Base-by-base conservation (phyloP, 2,797 vertebrate species). In the Cryptoblepharus egeriae region DNA sequence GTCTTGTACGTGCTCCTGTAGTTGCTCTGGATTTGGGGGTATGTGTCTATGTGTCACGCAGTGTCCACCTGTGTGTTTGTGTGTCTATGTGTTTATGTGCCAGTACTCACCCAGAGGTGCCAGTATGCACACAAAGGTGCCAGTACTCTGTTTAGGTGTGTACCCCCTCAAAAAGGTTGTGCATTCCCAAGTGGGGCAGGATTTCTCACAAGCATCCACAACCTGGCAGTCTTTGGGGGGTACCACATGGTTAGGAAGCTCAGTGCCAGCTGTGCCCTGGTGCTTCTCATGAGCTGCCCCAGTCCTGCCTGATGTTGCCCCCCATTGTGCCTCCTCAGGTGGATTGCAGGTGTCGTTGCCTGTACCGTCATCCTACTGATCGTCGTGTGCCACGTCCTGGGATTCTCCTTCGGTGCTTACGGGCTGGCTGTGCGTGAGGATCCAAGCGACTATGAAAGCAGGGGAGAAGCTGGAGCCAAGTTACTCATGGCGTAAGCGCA, bases 331-430 rank as follows among this genome's bases (percentile, higher is more conserved):
- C 39, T 28, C 79, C 67, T 9, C 88, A 97, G 97, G 92, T 97
- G 97, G 97, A 92, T 95, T 0, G 52, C 91, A 0, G 93, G 95
- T 45, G 91, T 92, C 0, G 87, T 93, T 61, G 88, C 97, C 30
- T 96, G 96, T 86, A 96, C 94, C 1, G 83, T 93, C 55, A 57
- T 96, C 83, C 93, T 97, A 75, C 83, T 97, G 64, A 94, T 97
- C 61, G 92, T 94, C 16, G 4, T 92, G 81, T 95, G 95, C 84
- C 96, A 96, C 6, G 37, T 91, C 60, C 69, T 87, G 4, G 96
- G 96, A 3, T 93, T 97, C 84, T 85, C 81, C 45, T 88, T 97
- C 35, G 97, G 97, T 37, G 26, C 91, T 0, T 94, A 93, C 0
- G 94, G 95, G 1, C 92, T 96, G 1, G 91, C 93, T 39, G 82